A percentile compares a stretch with the other conserved stretches of the same genome.
Conservation (phyloP, 2,888 invertebrate species). For the Timema podura region DNA sequence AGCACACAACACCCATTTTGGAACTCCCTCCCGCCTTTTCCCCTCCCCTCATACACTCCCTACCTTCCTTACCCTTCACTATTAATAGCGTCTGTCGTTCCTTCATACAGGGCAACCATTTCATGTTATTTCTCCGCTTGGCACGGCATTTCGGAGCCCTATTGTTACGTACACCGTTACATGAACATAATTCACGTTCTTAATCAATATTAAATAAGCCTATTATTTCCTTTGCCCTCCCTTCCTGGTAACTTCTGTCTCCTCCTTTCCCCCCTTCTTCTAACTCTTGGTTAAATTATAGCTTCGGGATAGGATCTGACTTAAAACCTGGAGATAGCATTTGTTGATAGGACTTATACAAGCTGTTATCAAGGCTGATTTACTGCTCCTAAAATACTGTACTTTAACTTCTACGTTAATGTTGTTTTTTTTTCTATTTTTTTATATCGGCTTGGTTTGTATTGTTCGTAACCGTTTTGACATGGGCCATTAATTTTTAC, state of each 20-base stretch:
- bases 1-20: constrained; percentile 12
- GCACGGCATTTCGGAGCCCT: neutral
- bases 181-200: constrained; percentile 12
- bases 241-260: neutral
- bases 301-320: neutral
- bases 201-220: constrained; percentile 15
- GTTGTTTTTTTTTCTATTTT: too few relatives aligned
- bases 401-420: neutral
- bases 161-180: constrained; percentile 15
- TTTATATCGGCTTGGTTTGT: too few relatives aligned
- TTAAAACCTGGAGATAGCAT: too few relatives aligned
- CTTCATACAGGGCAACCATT: too few relatives aligned
- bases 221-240: constrained; percentile 3
- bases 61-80: too few relatives aligned
- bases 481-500: too few relatives aligned
- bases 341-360: too few relatives aligned
- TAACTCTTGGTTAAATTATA: constrained; percentile 6
- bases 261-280: neutral
- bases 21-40: constrained; percentile 6
- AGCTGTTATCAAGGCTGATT: constrained; percentile 12
- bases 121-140: neutral
- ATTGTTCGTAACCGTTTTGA: too few relatives aligned
- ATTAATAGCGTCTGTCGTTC: too few relatives aligned
- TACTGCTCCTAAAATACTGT: constrained; percentile 11
- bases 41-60: neutral